These are phyloP conservation scores for Strigamia maritima DNA, from an alignment of 2,888 invertebrate species.

Conservation along the genomic window DNA sequence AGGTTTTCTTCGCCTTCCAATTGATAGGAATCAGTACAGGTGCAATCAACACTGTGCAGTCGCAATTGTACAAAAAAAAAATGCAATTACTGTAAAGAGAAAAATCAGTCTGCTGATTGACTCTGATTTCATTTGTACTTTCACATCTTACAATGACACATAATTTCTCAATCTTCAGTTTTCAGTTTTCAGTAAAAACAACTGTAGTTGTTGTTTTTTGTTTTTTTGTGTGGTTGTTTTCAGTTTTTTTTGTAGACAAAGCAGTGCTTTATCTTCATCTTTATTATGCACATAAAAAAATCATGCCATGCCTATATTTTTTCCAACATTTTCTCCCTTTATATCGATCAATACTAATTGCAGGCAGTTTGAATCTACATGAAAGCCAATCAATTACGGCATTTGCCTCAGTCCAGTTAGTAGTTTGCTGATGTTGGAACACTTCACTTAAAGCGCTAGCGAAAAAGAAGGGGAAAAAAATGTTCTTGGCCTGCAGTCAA, in stretches of 20 bases:
- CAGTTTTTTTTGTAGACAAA: neutral
- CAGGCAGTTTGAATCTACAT: conserved; percentile 31
- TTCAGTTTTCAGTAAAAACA: neutral
- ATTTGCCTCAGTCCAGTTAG: conserved; percentile 31
- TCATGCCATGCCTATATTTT: neutral
- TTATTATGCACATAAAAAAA: conserved; percentile 5
- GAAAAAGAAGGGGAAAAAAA: neutral
- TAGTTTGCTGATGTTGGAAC: conserved; percentile 26
- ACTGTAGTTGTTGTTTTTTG: neutral
- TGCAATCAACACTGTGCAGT: conserved; percentile 20
- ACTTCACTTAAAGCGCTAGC: neutral
- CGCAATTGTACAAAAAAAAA: conserved; percentile 18
- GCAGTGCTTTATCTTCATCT: conserved; percentile 14
- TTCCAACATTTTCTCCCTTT: neutral
- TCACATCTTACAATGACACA: neutral
- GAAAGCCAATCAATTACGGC: conserved; percentile 33
- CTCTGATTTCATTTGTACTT: conserved; percentile 30
- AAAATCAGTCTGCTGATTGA: conserved; percentile 19
- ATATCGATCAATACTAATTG: conserved; percentile 28
- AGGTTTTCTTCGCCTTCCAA: neutral
- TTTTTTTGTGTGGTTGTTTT: neutral
- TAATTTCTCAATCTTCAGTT: neutral
- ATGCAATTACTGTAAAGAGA: conserved; percentile 20
- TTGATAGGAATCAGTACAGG: conserved; percentile 31
- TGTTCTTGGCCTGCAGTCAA: conserved; percentile 13